Percentiles rank a stretch among this genome's conserved stretches.
These are phyloP conservation scores for Folsomia candida DNA, from an alignment of 2,888 invertebrate genomes.

Conservation along the genomic window DNA sequence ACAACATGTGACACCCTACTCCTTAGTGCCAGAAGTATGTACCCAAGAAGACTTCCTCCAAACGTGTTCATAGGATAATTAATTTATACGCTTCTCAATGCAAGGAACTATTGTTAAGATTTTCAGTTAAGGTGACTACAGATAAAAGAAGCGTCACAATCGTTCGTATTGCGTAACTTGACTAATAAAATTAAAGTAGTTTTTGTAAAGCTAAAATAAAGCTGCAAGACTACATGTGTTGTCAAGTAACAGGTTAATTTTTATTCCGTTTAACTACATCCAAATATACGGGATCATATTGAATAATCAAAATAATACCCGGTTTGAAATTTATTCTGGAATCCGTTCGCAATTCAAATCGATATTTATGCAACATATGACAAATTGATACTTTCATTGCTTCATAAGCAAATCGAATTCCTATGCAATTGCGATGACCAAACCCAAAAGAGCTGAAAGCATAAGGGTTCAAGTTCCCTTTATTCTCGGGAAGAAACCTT, in stretches of 20 bases:
- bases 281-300: slow-evolving; percentile 37
- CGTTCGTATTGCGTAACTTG: too few species aligned
- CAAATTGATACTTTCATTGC: slow-evolving; percentile 37
- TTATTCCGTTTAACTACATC: slow-evolving; percentile 25
- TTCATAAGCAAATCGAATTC: slow-evolving; percentile 40
- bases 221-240: neutral
- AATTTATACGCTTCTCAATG: too few species aligned
- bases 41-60: too few species aligned
- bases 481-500: slow-evolving; percentile 42
- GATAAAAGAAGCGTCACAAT: too few species aligned
- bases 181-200: too few species aligned
- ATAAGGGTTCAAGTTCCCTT: slow-evolving; percentile 27
- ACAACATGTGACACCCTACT: too few species aligned
- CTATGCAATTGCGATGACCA: slow-evolving; percentile 40
- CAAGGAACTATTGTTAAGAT: too few species aligned
- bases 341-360: slow-evolving; percentile 32
- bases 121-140: too few species aligned
- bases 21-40: too few species aligned
- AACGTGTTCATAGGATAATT: too few species aligned
- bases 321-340: slow-evolving; percentile 36
- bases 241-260: neutral
- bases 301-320: slow-evolving; percentile 30
- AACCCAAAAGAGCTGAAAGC: slow-evolving; percentile 39
- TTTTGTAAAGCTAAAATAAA: too few species aligned
- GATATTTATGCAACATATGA: slow-evolving; percentile 33